Base-by-base conservation (phyloP, 2,888 invertebrate species). In the Campoplex capitator region DNA sequence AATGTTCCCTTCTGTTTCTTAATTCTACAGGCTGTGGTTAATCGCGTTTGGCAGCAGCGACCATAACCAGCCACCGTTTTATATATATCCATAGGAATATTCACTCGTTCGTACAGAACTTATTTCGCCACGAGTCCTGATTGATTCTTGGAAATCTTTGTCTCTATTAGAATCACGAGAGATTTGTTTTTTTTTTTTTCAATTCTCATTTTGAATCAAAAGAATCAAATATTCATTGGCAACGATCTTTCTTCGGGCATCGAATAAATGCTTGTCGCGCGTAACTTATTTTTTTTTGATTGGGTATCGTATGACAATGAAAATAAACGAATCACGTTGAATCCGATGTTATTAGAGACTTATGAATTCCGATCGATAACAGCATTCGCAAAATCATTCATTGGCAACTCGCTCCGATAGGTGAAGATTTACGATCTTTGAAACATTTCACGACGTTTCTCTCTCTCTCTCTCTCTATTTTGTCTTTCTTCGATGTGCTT, bases 21-120 rank as follows among this genome's bases (percentile, higher is more conserved):
- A 54, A 84, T 87, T 84, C 68, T 56, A 51, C 58, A 28, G 56
- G 68, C 65, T 82, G 73, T 78, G 54, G 78, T 68, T 74, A 81
- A 87, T 87, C 74, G 86, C 75, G 56, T 77, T 48, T 82, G 81
- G 74, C 48, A 68, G 74, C 48, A 68, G 48, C 58, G 54, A 11
- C 51, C 38, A 74, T 48, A 68, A 65, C 56, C 65, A 82, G 23
- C 70, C 45, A n/a, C 11, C 28, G 65, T 6, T 3, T 38, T 62
- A 62, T 48, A 32, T 73, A 73, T 32, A 18, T 71, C 51, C 58
- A 67, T 67, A 62, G 48, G 3, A 23, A 13, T 51, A 45, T 48
- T 76, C n/a, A 32, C 28, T 45, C 71, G 54, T 32, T 45, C 23
- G 35, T 67, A 38, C 38, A 16, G 0, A 38, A 67, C 38, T 67